A percentile compares a stretch with the other conserved stretches of the same genome.
These are phyloP conservation scores for Nothobranchius furzeri DNA, from an alignment of 2,113 vertebrate genomes.

Conservation along the genomic window DNA sequence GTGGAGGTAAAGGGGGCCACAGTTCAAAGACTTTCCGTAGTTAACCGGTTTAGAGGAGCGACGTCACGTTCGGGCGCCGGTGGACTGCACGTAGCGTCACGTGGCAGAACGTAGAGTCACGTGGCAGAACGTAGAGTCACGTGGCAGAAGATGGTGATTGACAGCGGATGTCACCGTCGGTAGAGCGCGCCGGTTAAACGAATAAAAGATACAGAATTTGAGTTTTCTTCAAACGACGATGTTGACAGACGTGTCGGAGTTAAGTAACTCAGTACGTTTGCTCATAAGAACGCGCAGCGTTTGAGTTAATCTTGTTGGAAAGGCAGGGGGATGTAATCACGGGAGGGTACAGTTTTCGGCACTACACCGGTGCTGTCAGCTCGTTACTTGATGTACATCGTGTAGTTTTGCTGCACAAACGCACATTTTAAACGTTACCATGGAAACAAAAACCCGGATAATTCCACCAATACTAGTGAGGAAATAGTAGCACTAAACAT, in stretches of 20 bases:
- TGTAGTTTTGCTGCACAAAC: neutral
- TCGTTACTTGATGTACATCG: neutral
- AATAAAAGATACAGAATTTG: neutral
- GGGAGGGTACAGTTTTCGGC: neutral
- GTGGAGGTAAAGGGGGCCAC: constrained; percentile 60
- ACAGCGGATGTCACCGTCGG: constrained; percentile 32
- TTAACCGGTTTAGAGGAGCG: constrained; percentile 21
- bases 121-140: constrained; percentile 29
- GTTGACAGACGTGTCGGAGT: neutral
- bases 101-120: constrained; percentile 29
- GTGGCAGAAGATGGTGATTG: constrained; percentile 51
- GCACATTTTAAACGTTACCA: neutral
- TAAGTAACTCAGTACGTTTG: too few relatives aligned
- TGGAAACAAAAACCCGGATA: neutral
- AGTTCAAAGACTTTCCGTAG: neutral
- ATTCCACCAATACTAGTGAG: neutral
- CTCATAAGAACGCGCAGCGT: neutral
- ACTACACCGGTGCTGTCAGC: neutral
- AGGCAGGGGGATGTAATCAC: neutral
- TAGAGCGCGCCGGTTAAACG: constrained; percentile 11
- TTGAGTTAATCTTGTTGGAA: neutral
- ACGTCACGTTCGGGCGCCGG: constrained; percentile 31
- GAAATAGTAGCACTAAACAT: too few relatives aligned
- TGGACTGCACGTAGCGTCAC: constrained; percentile 54
- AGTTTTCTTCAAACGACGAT: neutral